Conservation (phyloP, 2,113 vertebrate genomes). For the Gallinago media region DNA sequence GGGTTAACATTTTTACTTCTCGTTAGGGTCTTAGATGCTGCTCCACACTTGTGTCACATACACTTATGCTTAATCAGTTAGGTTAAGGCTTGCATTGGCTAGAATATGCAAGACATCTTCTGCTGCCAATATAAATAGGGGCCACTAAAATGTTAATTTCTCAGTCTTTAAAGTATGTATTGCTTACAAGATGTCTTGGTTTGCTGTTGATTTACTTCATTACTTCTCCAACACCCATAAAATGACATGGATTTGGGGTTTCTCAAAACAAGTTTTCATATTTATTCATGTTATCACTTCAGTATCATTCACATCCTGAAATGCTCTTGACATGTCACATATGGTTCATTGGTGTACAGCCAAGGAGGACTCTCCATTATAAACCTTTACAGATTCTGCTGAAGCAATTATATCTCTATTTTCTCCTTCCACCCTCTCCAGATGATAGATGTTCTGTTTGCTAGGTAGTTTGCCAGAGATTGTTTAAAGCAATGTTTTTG, state of each 20-base stretch:
- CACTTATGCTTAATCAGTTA: background rate
- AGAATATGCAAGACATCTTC: background rate
- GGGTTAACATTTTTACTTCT: background rate
- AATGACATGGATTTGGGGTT: background rate
- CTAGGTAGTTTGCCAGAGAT: background rate
- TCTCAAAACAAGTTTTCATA: background rate
- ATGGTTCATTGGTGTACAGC: background rate
- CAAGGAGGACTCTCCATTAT: background rate
- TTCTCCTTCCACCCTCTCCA: background rate
- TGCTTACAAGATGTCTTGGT: background rate
- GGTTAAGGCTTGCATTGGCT: background rate
- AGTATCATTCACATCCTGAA: background rate
- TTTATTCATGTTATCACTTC: background rate
- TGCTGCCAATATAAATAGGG: background rate
- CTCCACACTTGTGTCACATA: fast-evolving
- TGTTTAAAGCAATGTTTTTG: background rate
- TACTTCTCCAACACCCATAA: background rate
- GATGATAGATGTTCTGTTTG: background rate
- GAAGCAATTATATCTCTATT: background rate
- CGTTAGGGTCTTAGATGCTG: background rate
- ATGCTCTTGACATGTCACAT: background rate
- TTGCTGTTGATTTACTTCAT: background rate
- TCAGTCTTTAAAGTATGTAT: background rate
- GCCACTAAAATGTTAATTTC: background rate
- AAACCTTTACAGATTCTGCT: background rate